Base-by-base conservation (phyloP, 2,113 vertebrate species). In the Rissa tridactyla region DNA sequence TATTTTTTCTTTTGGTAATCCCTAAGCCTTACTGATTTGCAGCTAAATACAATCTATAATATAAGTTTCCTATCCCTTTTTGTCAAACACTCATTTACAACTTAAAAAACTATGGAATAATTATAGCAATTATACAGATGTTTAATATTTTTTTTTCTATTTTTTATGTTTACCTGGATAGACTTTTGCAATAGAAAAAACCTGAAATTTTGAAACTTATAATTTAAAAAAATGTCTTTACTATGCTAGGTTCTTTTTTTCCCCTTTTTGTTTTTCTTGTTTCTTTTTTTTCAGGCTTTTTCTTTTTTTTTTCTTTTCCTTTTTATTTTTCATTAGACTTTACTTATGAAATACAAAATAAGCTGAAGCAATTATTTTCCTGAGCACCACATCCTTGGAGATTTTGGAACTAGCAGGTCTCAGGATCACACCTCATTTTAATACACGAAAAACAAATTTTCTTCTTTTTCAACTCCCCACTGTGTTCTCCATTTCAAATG, bases 371-470 rank as follows among this genome's bases (percentile, higher is more conserved):
- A 64, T 40, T 49, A 61, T 70, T 93, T 57, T 54, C 25, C 55
- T 52, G 52, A 76, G 20, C 68, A 94, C 11, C 9, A 47, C 6
- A 68, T 76, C 89, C 80, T 51, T 91, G 16, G 83, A 70, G 83
- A 61, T 61, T 80, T 77, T 65, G 27, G 19, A 89, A 73, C 36
- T 40, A 82, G 49, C 2, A 65, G 46, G 26, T 91, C 80, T 89
- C 92, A 91, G 34, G 60, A 94, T 96, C 23, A 1, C 81, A 91
- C 72, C 25, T 91, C 81, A 83, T 86, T 92, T 91, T 52, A 81
- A 82, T 58, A 58, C 3, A 78, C 32, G 42, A 91, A 92, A 77
- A 61, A 2, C 1, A 4, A 9, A 6, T 70, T 57, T 76, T 61
- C 66, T 90, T 62, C 32, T 51, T 86, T 86, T 94, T 84, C 47